Conservation (phyloP, 1,140 invertebrate species). For the Diploscapter pachys region DNA sequence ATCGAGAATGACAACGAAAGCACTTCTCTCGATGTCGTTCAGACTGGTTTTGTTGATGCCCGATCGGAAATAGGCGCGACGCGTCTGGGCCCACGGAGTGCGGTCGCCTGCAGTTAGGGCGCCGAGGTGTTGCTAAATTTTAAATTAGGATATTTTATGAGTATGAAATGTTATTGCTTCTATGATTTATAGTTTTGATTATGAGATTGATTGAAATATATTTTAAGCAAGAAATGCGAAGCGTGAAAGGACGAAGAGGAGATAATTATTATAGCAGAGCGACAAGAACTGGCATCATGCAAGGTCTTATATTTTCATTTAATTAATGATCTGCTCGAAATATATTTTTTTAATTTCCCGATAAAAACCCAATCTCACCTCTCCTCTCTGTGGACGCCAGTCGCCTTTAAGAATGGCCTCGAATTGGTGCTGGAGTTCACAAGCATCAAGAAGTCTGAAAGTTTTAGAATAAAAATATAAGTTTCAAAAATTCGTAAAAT, state of each 20-base stretch:
- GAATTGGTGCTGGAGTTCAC: slow-evolving; percentile 52
- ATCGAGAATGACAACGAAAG: slow-evolving; percentile 85
- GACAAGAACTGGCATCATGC: too few relatives aligned
- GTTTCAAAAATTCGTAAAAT: slow-evolving; percentile 28
- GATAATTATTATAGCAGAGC: too few relatives aligned
- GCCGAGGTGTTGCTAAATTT: slow-evolving; percentile 81
- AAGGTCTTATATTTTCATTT: too few relatives aligned
- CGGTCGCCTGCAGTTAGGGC: slow-evolving; percentile 86
- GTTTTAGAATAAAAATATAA: slow-evolving; percentile 23
- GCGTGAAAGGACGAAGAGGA: background rate
- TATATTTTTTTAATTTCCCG: too few relatives aligned
- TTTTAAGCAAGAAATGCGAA: too few relatives aligned
- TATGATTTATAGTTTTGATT: too few relatives aligned
- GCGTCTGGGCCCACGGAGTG: slow-evolving; percentile 79
- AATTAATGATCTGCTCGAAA: too few relatives aligned
- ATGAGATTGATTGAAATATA: too few relatives aligned
- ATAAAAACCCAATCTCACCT: slow-evolving; percentile 59
- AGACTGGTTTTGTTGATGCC: slow-evolving; percentile 83
- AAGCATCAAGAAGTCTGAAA: slow-evolving; percentile 77
- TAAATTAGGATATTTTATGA: slow-evolving; percentile 68
- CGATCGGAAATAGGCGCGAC: slow-evolving; percentile 69
- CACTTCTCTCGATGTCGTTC: slow-evolving; percentile 85
- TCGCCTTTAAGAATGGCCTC: slow-evolving; percentile 70
- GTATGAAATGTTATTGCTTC: slow-evolving; percentile 14
- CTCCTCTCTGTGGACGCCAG: slow-evolving; percentile 71